A percentile compares a stretch with the other conserved stretches of the same genome.
These are phyloP conservation scores for Oscheius sp. DNA, from an alignment of 1,140 invertebrate genomes.

Conservation along the genomic window DNA sequence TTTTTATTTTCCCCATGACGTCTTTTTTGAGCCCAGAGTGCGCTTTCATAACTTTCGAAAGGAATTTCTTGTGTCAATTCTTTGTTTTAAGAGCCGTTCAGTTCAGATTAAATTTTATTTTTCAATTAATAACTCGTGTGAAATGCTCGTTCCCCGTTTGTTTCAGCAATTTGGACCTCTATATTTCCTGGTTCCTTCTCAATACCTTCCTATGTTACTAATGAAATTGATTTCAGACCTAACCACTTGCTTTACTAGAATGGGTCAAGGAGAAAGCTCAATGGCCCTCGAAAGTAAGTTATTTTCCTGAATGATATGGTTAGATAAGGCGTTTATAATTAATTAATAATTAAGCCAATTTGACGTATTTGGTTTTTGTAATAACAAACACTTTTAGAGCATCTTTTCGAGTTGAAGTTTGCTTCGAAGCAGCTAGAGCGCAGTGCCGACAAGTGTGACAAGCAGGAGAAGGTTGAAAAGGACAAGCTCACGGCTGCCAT, in stretches of 20 bases:
- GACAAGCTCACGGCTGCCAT: slow-evolving; percentile 75
- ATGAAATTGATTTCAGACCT: background rate
- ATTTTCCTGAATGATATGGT: background rate
- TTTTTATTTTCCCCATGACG: background rate
- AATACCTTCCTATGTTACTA: background rate
- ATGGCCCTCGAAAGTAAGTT: slow-evolving; percentile 39
- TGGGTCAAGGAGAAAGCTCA: slow-evolving; percentile 34
- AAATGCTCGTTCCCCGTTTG: too few species aligned
- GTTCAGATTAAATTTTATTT: background rate
- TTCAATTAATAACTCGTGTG: background rate
- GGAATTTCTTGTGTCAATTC: background rate
- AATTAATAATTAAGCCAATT: too few species aligned
- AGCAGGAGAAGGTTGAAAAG: slow-evolving; percentile 92
- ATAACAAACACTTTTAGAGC: slow-evolving; percentile 61
- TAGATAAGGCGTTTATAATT: too few species aligned
- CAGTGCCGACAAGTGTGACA: slow-evolving; percentile 94
- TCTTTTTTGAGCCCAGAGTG: too few species aligned
- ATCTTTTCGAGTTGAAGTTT: slow-evolving; percentile 96
- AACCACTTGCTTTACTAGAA: background rate
- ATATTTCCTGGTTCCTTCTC: background rate
- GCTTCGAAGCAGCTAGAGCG: slow-evolving; percentile 93
- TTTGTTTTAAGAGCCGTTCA: background rate
- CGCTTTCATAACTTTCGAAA: background rate
- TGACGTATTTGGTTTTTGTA: background rate
- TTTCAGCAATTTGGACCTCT: background rate